Evolutionary conservation across 1,140 invertebrate genomes (phyloP).

Genomic region (Lordiphosa clarofinis): DNA sequence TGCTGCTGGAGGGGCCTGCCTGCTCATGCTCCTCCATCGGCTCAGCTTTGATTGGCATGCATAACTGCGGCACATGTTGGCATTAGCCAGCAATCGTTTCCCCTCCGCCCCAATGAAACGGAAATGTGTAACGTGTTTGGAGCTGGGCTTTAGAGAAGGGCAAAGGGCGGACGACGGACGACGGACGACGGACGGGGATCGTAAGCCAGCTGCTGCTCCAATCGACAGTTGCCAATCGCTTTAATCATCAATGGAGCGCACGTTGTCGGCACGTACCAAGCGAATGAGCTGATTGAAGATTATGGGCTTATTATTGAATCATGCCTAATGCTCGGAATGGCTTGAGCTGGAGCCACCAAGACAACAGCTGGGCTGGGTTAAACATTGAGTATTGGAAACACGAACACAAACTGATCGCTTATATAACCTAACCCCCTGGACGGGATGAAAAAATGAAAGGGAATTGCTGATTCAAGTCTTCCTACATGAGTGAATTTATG

Average conservation of each 20-base stretch:
- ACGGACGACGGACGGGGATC: not conserved
- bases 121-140: conserved; percentile 66
- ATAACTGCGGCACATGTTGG: conserved; percentile 5
- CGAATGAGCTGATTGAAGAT: too few species aligned
- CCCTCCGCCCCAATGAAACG: conserved; percentile 14
- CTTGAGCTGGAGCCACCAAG: too few species aligned
- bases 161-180: not conserved
- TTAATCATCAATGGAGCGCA: conserved; percentile 22
- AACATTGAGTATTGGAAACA: too few species aligned
- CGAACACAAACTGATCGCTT: too few species aligned
- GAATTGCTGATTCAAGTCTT: too few species aligned
- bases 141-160: not conserved
- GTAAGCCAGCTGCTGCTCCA: conserved; percentile 20
- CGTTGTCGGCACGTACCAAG: conserved; percentile 41
- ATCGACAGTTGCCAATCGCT: conserved; percentile 20
- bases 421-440: too few species aligned
- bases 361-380: too few species aligned
- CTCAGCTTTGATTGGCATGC: conserved; percentile 19
- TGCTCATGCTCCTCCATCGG: not conserved
- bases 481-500: too few species aligned
- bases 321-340: not conserved
- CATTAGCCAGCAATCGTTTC: conserved; percentile 1
- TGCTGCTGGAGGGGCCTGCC: conserved; percentile 27
- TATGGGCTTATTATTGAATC: too few species aligned
- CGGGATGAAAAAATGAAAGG: too few species aligned